Evolutionary conservation across 2,888 invertebrate species (phyloP).

Genomic region (Phengaris alcon): DNA sequence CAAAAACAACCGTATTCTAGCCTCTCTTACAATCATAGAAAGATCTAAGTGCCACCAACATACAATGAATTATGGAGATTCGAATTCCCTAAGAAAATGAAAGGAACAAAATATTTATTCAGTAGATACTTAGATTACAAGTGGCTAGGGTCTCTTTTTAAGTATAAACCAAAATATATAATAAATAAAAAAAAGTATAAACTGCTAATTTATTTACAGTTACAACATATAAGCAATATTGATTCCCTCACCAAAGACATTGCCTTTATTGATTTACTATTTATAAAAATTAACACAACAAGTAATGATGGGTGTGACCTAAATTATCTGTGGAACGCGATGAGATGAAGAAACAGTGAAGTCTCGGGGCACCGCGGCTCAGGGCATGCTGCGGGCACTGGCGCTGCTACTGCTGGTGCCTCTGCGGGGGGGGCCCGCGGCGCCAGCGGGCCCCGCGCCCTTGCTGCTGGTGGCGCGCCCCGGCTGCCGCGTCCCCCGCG

Average conservation of each 20-base stretch:
- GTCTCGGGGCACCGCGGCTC: constrained; percentile 54
- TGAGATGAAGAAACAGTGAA: constrained; percentile 46
- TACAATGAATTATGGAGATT: too few species aligned
- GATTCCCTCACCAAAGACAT: neutral
- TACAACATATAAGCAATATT: neutral
- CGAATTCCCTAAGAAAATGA: too few species aligned
- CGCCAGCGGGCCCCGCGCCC: constrained; percentile 35
- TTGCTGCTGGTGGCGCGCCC: constrained; percentile 55
- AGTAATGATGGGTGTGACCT: constrained; percentile 13
- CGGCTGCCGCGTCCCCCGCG: constrained; percentile 48
- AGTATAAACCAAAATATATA: too few species aligned
- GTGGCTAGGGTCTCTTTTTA: too few species aligned
- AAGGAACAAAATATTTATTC: too few species aligned
- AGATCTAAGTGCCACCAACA: too few species aligned
- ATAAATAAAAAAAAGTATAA: too few species aligned
- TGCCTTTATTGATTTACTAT: constrained; percentile 2
- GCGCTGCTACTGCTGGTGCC: constrained; percentile 51
- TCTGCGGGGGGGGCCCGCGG: constrained; percentile 50
- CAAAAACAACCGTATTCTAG: too few species aligned
- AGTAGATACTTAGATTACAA: too few species aligned
- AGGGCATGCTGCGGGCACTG: constrained; percentile 38
- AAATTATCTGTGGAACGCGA: constrained; percentile 36
- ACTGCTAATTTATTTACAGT: neutral
- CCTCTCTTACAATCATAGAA: too few species aligned
- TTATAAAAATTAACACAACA: neutral